Evolutionary conservation across 2,797 vertebrate species (phyloP), one percentile per base, ranked within the genome.

Genomic region (Natrix natrix): DNA sequence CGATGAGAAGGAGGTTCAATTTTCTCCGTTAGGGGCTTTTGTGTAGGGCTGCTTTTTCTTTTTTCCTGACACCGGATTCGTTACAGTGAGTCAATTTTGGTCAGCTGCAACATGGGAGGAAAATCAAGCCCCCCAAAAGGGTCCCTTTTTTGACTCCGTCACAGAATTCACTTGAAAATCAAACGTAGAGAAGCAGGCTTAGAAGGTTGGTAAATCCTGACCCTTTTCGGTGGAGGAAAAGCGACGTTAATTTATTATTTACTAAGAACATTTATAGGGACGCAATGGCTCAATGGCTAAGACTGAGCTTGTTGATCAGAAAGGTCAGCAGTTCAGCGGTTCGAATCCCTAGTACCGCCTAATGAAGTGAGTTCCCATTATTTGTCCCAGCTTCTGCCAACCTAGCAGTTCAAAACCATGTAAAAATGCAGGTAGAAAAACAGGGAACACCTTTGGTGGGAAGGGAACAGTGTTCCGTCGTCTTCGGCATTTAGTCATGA

Each of bases 101-200:
- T 91, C 55, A 57, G 60, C 17, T 0, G 60, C 52, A 56, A 8
- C 32, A 86, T n/a, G 0, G 56, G 1, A 14, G 5, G 43, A 92
- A 28, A 91, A 24, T 43, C 74, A n/a, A 13, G 16, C 55, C 24
- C 1, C 0, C 37, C 43, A 32, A 59, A 52, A 24, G 8, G 0
- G n/a, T 22, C 43, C 11, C 13, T n/a, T 86, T 37, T 48, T 52
- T 0, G 16, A 24, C 48, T 37, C 37, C 7, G 20, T 16, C 78
- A 20, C 20, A 13, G 20, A 87, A 56, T 87, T 61, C 48, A 78
- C 1, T 86, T 61, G 54, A 26, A 52, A 17, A 89, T 43, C 20
- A 1, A 43, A 3, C 24, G 24, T 56, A 17, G 0, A n/a, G 0
- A 0, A 60, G 4, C 28, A 43, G 11, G 16, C 17, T 60, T 20